Conservation (phyloP, 2,888 invertebrate species). For the Tribolium freemani region DNA sequence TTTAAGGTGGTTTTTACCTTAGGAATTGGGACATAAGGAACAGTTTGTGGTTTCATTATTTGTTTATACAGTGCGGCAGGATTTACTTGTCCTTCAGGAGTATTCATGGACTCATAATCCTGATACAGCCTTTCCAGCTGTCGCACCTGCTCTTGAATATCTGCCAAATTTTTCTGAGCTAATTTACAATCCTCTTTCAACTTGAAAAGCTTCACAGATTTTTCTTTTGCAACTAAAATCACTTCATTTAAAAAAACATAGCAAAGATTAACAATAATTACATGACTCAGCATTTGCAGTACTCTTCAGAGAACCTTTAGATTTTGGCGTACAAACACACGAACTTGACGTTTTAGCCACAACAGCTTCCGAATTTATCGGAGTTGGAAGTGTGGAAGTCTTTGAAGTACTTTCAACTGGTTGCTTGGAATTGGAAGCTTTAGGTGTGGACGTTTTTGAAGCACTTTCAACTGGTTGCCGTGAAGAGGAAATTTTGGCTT, state of each 20-base stretch:
- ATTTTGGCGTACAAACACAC: background rate
- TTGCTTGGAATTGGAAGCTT: background rate
- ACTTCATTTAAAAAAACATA: background rate
- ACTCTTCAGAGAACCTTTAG: background rate
- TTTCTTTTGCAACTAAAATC: conserved; percentile 25
- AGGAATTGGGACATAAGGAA: background rate
- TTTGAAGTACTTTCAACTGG: background rate
- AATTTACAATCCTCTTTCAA: conserved; percentile 1
- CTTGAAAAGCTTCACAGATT: conserved; percentile 1
- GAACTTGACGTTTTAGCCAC: background rate
- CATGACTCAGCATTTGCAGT: background rate
- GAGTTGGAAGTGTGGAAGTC: background rate
- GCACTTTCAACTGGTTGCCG: background rate
- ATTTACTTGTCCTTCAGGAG: conserved; percentile 45
- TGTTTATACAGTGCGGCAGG: conserved; percentile 52
- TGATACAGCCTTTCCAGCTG: conserved; percentile 22
- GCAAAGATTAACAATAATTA: conserved; percentile 12
- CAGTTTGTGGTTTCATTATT: conserved; percentile 50
- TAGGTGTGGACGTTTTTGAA: background rate
- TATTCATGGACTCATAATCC: conserved; percentile 32
- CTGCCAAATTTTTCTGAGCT: conserved; percentile 13
- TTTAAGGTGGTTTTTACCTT: background rate
- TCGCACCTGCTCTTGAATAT: conserved; percentile 30
- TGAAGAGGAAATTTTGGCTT: background rate
- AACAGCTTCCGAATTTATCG: background rate